These are phyloP conservation scores for Rosalia funebris DNA, from an alignment of 2,888 invertebrate species.

Conservation along the genomic window DNA sequence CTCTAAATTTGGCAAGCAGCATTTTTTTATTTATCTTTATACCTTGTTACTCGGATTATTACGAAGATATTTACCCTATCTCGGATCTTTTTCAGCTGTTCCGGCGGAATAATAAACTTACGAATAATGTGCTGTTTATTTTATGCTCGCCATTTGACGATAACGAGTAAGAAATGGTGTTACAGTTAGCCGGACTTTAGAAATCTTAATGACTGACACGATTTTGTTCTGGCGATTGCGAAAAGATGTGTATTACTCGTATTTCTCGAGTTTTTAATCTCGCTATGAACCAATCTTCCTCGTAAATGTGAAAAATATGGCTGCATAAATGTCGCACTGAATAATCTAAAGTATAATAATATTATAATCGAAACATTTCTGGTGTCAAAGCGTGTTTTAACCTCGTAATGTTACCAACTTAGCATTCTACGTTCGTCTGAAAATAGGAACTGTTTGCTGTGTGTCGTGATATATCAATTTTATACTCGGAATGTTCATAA, in stretches of 20 bases:
- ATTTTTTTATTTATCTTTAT: conserved; percentile 27
- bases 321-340: too few relatives aligned
- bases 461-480: too few relatives aligned
- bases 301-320: too few relatives aligned
- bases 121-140: conserved; percentile 18
- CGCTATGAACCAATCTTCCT: too few relatives aligned
- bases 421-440: not conserved
- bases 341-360: not conserved
- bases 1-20: conserved; percentile 32
- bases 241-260: not conserved
- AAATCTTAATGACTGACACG: conserved; percentile 10
- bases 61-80: conserved; percentile 30
- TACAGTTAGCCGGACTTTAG: conserved; percentile 21
- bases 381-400: not conserved
- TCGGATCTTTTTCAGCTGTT: conserved; percentile 24
- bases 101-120: conserved; percentile 27
- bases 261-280: too few relatives aligned
- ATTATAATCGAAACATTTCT: not conserved
- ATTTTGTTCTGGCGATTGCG: not conserved
- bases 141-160: conserved; percentile 21
- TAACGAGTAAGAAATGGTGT: conserved; percentile 24
- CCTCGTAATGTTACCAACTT: not conserved
- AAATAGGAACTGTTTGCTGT: too few relatives aligned
- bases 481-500: too few relatives aligned
- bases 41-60: conserved; percentile 25